Evolutionary conservation across 1,140 invertebrate species (phyloP).

Genomic region (Thaumatotibia leucotreta): DNA sequence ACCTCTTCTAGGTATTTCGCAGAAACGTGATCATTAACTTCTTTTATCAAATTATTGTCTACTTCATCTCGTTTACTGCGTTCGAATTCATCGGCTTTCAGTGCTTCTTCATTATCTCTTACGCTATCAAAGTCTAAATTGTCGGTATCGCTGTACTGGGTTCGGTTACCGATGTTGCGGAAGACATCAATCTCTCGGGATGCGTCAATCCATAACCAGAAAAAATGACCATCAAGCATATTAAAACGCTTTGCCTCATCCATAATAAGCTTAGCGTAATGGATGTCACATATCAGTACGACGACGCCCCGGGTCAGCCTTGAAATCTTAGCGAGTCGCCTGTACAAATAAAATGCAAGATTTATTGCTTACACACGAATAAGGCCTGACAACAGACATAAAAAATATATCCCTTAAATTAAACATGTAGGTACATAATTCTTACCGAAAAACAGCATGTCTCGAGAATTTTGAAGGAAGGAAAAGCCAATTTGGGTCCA

Average conservation of each 20-base stretch:
- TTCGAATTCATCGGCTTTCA: constrained; percentile 38
- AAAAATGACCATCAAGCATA: constrained; percentile 87
- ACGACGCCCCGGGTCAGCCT: constrained; percentile 83
- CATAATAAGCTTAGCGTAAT: constrained; percentile 81
- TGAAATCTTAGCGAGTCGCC: constrained; percentile 79
- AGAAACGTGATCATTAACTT: constrained; percentile 26
- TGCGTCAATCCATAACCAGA: constrained; percentile 88
- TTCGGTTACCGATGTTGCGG: constrained; percentile 50
- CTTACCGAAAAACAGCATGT: constrained; percentile 80
- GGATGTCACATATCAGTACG: constrained; percentile 82
- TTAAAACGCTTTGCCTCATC: constrained; percentile 83
- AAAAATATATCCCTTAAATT: neutral
- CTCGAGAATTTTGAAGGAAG: constrained; percentile 74
- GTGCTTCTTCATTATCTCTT: constrained; percentile 32
- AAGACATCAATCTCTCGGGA: constrained; percentile 68
- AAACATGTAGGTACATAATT: neutral
- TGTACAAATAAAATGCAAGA: constrained; percentile 46
- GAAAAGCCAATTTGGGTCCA: constrained; percentile 78
- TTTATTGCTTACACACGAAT: neutral
- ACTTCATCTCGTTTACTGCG: constrained; percentile 57
- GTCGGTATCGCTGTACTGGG: constrained; percentile 40
- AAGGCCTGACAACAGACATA: neutral
- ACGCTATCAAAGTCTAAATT: constrained; percentile 37
- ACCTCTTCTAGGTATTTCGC: constrained; percentile 25
- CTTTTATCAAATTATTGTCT: constrained; percentile 61